phyloP scores from a whole-genome alignment of 2,888 invertebrate species.

The Cephalotes varians region DNA sequence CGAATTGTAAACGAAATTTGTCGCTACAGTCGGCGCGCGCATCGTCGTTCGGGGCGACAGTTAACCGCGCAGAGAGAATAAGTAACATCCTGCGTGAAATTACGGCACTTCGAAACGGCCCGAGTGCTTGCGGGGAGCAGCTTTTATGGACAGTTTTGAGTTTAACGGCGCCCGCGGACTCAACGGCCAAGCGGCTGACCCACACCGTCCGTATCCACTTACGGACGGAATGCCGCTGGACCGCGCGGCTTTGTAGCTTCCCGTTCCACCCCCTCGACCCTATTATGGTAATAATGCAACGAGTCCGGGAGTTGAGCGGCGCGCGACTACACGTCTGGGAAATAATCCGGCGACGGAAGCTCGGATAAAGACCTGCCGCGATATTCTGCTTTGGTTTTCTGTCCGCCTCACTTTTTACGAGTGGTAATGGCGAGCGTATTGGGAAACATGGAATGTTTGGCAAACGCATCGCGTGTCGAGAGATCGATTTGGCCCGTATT shows the following conservation, averaged over 20 bases:
- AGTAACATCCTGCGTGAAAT: constrained; percentile 31
- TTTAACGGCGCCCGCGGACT: constrained; percentile 37
- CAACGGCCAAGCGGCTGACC: constrained; percentile 9
- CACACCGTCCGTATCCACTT: constrained; percentile 36
- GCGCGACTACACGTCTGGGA: constrained; percentile 25
- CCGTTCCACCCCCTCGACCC: constrained; percentile 17
- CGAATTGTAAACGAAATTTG: not conserved
- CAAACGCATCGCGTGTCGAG: constrained; percentile 8
- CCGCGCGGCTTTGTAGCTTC: constrained; percentile 26
- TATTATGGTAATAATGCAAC: constrained; percentile 50
- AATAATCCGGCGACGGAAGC: constrained; percentile 33
- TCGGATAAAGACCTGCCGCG: constrained; percentile 19
- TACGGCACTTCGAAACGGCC: not conserved
- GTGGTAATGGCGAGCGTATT: constrained; percentile 10
- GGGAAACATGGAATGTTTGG: constrained; percentile 15
- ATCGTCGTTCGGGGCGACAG: not conserved
- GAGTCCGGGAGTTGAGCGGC: constrained; percentile 23
- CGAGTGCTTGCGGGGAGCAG: constrained; percentile 8
- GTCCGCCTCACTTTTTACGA: not conserved
- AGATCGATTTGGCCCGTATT: constrained; percentile 19
- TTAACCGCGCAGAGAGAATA: not conserved
- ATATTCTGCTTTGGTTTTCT: constrained; percentile 12
- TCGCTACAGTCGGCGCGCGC: no score
- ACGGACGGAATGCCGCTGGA: constrained; percentile 17
- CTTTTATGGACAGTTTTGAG: constrained; percentile 56